phyloP scores from a whole-genome alignment of 2,888 invertebrate genomes.

The Dolichomitus sp. region DNA sequence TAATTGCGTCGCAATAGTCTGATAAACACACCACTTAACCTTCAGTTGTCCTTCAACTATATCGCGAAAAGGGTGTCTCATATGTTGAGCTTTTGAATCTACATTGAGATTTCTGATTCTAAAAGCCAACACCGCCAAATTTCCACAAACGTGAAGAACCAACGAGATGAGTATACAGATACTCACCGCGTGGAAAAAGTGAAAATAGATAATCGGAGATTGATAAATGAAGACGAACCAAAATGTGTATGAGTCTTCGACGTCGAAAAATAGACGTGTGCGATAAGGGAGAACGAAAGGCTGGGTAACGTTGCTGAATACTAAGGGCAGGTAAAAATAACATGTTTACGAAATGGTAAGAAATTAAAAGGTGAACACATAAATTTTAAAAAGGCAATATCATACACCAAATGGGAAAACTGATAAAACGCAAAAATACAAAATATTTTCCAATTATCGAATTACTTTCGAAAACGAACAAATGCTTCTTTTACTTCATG shows the following conservation, averaged over 20 bases:
- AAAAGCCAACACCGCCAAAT: conserved; percentile 49
- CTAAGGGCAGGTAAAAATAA: no score
- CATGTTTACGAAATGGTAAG: no score
- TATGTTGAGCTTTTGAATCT: not conserved
- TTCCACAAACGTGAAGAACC: conserved; percentile 57
- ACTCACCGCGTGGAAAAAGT: conserved; percentile 47
- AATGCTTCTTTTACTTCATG: no score
- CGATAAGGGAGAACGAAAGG: no score
- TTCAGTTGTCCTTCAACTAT: conserved; percentile 44
- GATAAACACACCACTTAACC: not conserved
- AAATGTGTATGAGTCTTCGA: not conserved
- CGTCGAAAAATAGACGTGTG: no score
- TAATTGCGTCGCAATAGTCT: not conserved
- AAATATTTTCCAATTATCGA: no score
- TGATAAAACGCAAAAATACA: no score
- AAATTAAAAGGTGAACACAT: no score
- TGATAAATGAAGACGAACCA: conserved; percentile 34
- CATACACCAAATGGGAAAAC: no score
- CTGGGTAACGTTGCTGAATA: no score
- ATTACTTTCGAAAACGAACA: no score
- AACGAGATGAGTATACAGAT: conserved; percentile 51
- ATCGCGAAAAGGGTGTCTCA: conserved; percentile 32
- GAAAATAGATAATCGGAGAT: conserved; percentile 54
- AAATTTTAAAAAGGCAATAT: no score
- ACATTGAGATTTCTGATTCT: conserved; percentile 51